These are phyloP conservation scores for Norana najaformis DNA, from an alignment of 2,888 invertebrate genomes.

Conservation along the genomic window DNA sequence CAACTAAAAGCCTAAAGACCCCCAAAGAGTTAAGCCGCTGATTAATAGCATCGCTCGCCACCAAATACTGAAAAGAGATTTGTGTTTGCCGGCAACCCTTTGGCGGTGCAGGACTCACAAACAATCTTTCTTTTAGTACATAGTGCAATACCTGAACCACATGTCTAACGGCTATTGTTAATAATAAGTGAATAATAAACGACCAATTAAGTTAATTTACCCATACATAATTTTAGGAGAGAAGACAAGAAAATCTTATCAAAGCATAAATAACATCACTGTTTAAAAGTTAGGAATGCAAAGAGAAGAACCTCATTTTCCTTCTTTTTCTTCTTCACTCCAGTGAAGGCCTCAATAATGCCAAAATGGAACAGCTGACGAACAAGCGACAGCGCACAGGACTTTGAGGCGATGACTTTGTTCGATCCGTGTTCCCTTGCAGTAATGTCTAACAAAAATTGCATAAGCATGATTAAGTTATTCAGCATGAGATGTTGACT, in stretches of 20 bases:
- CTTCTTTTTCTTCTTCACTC: conserved; percentile 73
- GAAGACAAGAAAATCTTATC: neutral
- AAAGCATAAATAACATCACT: neutral
- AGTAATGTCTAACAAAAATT: conserved; percentile 55
- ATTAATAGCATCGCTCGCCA: too few species aligned
- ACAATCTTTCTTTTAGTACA: too few species aligned
- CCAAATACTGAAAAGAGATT: too few species aligned
- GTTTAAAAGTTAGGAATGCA: neutral
- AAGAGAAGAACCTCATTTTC: conserved; percentile 66
- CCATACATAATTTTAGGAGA: neutral
- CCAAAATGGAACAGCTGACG: conserved; percentile 91
- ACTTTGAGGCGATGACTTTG: conserved; percentile 93
- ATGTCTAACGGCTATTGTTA: too few species aligned
- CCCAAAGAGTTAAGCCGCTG: too few species aligned
- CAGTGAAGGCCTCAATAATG: conserved; percentile 83
- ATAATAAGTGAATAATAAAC: too few species aligned
- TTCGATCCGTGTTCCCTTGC: conserved; percentile 93
- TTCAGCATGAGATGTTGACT: neutral
- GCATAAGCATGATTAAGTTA: neutral
- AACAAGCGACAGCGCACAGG: conserved; percentile 91
- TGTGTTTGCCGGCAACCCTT: too few species aligned
- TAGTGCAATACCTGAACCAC: too few species aligned
- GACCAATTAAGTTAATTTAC: too few species aligned
- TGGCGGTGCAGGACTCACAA: too few species aligned
- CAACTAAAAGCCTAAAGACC: too few species aligned